Base-by-base conservation (phyloP, 2,113 vertebrate genomes). In the Hypanus sabinus region DNA sequence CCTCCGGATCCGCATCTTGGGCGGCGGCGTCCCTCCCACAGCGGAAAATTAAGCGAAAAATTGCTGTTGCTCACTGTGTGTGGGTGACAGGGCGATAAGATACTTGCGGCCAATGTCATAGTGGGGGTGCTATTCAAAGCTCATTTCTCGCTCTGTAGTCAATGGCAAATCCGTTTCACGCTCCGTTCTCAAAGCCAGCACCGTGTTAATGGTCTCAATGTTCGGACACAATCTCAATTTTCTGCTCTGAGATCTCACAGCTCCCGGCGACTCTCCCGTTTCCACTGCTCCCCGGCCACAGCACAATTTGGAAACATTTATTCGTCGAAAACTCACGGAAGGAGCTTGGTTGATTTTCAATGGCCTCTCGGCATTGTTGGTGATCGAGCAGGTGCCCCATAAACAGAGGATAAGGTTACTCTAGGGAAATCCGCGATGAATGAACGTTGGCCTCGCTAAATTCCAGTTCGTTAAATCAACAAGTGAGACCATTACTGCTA, bases 91-190 rank as follows among this genome's bases (percentile, higher is more conserved):
- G 68, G 60, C 30, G 85, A 30, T 65, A 62, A 5, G 60, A 30
- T 12, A 57, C 57, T 88, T 68, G 33, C 90, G 33, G 36, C 90
- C 90, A 93, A 73, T 93, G 90, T 55, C 90, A 73, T 73, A 46
- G 91, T 75, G 90, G 70, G 91, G 33, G 24, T 73, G 68, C 91
- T 75, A 75, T 93, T 93, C 91, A 93, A 38, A 4, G 70, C 91
- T 75, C 70, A 93, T 73, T 93, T 93, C 91, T 93, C 65, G 91
- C 91, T 93, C 91, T 18, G 36, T 73, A 20, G 68, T 93, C 5
- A 93, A 73, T 93, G 55, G 33, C 91, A 93, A 93, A 93, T 93
- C 91, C 91, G 68, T 93, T 93, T 93, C 91, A 93, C 91, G 68
- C 91, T 93, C 70, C 71, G 91, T 38, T 73, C 68, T 75, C 36